Evolutionary conservation across 2,797 vertebrate species (phyloP).

Genomic region (Spheniscus humboldti): DNA sequence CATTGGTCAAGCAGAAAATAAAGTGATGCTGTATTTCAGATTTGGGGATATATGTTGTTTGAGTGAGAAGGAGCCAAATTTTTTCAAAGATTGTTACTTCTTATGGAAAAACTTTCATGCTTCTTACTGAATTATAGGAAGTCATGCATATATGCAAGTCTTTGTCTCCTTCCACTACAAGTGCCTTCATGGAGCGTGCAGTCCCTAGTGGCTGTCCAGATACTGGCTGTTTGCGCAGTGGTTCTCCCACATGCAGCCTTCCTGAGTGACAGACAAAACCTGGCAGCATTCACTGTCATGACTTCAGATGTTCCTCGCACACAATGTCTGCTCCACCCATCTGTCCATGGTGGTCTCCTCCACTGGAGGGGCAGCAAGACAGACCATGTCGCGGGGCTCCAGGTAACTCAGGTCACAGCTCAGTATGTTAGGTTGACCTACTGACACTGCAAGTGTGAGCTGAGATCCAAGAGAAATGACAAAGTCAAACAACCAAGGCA

Average conservation of each 20-base stretch:
- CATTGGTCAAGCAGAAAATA: background rate
- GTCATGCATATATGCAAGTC: too few species aligned
- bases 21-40: background rate
- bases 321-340: fast-evolving
- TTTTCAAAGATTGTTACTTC: background rate
- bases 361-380: background rate
- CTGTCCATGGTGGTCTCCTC: background rate
- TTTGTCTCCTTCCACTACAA: background rate
- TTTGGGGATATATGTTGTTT: background rate
- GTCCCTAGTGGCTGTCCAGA: background rate
- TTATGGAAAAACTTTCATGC: background rate
- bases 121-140: background rate
- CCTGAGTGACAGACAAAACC: background rate
- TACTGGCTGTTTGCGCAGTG: background rate
- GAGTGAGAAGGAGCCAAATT: background rate
- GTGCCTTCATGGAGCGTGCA: background rate
- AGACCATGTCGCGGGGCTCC: fast-evolving
- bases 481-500: background rate
- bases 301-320: background rate
- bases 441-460: background rate
- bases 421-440: background rate
- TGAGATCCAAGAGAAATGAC: background rate
- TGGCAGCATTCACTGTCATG: background rate
- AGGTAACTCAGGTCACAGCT: background rate
- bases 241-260: background rate